These are phyloP conservation scores for Aplodontia rufa DNA, from an alignment of 2,113 vertebrate genomes.

Conservation along the genomic window DNA sequence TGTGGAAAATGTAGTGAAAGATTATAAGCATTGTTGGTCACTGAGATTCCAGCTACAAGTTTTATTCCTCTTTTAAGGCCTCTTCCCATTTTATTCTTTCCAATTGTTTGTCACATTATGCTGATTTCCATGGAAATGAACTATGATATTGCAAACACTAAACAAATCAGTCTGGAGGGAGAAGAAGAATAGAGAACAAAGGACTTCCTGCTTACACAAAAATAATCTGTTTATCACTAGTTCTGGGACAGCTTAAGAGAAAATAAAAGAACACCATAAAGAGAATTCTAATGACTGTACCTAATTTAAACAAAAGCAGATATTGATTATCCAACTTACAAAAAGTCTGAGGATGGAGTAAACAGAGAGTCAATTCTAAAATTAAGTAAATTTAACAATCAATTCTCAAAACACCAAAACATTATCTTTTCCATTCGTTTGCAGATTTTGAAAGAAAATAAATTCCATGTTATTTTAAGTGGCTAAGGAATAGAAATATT, in stretches of 20 bases:
- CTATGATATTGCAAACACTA: background rate
- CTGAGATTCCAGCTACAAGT: background rate
- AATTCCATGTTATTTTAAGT: background rate
- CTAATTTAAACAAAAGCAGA: background rate
- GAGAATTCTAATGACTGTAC: background rate
- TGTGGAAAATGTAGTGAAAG: background rate
- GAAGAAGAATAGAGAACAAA: background rate
- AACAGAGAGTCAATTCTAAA: background rate
- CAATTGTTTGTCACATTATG: background rate
- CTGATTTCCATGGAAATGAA: constrained; percentile 38
- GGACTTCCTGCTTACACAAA: background rate
- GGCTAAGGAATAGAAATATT: background rate
- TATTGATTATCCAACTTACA: background rate
- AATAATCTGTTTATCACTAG: background rate
- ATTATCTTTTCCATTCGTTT: background rate
- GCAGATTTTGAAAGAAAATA: background rate
- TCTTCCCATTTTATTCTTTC: background rate
- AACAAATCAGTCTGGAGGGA: background rate
- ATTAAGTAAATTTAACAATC: background rate
- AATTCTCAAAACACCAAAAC: background rate
- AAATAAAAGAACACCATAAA: background rate
- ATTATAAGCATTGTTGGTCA: background rate
- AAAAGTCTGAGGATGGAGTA: background rate
- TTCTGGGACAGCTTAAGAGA: background rate
- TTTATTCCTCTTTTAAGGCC: background rate